Base-by-base conservation (phyloP, 2,888 invertebrate genomes). In the Pterostichus madidus region DNA sequence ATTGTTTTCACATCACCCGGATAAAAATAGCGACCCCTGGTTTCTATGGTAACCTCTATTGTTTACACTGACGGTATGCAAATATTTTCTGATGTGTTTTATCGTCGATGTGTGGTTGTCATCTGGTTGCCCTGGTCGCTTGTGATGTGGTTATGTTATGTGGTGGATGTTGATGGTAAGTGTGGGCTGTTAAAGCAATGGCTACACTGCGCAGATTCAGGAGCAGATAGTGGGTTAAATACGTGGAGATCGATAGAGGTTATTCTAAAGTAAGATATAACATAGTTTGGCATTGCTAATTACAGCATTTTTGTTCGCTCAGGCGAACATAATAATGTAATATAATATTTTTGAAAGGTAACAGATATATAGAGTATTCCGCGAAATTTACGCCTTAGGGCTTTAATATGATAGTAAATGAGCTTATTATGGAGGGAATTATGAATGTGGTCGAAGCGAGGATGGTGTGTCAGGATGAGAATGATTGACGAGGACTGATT, bases 31-130 rank as follows among this genome's bases (percentile, higher is more conserved):
- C 39, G 39, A 44, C 68, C 39, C 44, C 39, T 44, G 8, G 44
- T 71, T 17, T 13, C 44, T 44, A 46, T 71, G 44, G 68, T 39
- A 17, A 71, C 68, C 44, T 39, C 44, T 71, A 71, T 71, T 71
- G 68, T 71, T 71, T 71, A 71, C 39, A 15, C 68, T 24, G 44
- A 17, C 31, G 68, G 17, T 71, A 71, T 71, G 68, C 68, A 71
- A 71, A 71, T 71, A 44, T 71, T 71, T 71, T 71, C 68, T 71
- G 68, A 71, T 71, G 68, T 71, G 68, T 71, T 71, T 71, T 71
- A 71, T 71, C 68, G 68, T 39, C 68, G 68, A 71, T 71, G 68
- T 44, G 39, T 44, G 44, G 68, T 71, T 71, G 68, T 71, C 44
- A 71, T 71, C 68, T 71, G 39, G 39, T 8, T 8, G 35, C 35